Evolutionary conservation across 2,113 vertebrate genomes (phyloP).

Genomic region (Excalfactoria chinensis): DNA sequence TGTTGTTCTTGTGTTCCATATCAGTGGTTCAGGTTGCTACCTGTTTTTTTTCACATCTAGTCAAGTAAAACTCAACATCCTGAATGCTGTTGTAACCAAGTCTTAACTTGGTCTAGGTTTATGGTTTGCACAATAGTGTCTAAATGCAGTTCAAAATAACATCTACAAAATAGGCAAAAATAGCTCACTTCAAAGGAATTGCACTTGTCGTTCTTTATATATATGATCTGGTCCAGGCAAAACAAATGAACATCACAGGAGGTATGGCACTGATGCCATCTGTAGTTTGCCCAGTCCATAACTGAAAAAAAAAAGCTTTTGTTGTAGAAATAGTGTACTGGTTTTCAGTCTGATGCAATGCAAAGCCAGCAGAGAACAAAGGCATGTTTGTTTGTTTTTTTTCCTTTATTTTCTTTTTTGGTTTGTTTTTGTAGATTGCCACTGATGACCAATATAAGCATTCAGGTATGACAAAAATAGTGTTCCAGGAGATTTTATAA

Average conservation of each 20-base stretch:
- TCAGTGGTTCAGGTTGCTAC: background rate
- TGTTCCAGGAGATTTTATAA: background rate
- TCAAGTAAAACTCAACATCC: background rate
- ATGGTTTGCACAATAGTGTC: background rate
- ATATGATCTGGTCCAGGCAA: background rate
- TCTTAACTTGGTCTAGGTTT: background rate
- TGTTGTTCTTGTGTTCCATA: background rate
- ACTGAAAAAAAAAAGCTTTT: background rate
- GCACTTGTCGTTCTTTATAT: background rate
- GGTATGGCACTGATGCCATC: background rate
- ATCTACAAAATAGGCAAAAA: background rate
- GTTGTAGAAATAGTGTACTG: background rate
- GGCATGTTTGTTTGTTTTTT: background rate
- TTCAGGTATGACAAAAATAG: background rate
- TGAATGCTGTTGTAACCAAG: background rate
- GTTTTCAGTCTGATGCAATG: background rate
- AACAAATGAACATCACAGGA: background rate
- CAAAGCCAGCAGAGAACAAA: background rate
- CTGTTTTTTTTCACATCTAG: background rate
- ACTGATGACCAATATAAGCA: background rate
- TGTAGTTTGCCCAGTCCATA: background rate
- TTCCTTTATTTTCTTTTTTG: background rate
- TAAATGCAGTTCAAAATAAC: background rate
- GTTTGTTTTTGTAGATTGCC: background rate
- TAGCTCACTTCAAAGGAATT: background rate